Evolutionary conservation across 1,140 invertebrate species (phyloP).

Genomic region (Catajapyx aquilonaris): DNA sequence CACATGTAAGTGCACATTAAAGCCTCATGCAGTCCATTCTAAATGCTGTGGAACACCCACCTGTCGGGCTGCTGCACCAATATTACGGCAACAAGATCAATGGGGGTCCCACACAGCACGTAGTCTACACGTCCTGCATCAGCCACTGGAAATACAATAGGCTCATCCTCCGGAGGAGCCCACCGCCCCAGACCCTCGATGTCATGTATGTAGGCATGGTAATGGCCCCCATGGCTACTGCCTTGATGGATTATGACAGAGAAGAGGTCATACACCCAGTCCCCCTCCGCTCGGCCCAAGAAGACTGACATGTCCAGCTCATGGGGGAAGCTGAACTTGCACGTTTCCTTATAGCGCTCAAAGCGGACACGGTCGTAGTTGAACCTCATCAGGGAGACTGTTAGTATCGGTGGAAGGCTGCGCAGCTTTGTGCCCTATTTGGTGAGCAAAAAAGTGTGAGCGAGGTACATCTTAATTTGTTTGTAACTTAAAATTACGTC

Average conservation of each 20-base stretch:
- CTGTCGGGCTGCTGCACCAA: no score
- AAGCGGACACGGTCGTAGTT: neutral
- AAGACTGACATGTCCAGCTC: conserved; percentile 1
- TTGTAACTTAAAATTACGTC: no score
- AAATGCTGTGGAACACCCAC: no score
- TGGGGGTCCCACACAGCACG: no score
- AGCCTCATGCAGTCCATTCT: no score
- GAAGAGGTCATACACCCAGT: neutral
- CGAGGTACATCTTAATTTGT: no score
- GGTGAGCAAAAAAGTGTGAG: no score
- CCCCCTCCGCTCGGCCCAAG: neutral
- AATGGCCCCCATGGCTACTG: conserved; percentile 4
- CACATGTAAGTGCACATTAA: no score
- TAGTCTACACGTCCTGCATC: no score
- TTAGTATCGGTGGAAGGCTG: conserved; percentile 2
- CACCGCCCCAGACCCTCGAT: conserved; percentile 1
- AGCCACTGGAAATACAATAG: no score
- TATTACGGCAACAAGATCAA: no score
- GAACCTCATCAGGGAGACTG: conserved; percentile 3
- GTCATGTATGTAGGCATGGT: conserved; percentile 5
- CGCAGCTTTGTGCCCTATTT: conserved; percentile 6
- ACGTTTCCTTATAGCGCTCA: conserved; percentile 4
- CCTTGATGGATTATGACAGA: conserved; percentile 5
- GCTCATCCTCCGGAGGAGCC: neutral
- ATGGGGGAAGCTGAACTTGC: neutral